Conservation (phyloP, 2,888 invertebrate species). For the Lingula anatina region DNA sequence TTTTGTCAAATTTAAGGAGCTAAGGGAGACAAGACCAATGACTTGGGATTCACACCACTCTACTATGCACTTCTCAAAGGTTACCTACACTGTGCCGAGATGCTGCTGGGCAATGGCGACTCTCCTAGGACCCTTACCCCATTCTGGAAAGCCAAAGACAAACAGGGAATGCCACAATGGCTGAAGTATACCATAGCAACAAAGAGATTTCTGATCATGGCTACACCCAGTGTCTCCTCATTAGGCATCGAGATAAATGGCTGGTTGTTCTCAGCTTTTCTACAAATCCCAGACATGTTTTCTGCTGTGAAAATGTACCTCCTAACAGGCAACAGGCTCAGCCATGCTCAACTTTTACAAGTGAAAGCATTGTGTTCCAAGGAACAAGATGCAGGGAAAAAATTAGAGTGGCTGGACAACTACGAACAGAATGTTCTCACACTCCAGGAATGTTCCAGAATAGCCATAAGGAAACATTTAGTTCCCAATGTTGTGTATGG, state of each 20-base stretch:
- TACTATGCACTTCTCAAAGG: constrained; percentile 11
- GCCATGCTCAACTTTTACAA: neutral
- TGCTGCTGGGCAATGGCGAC: constrained; percentile 11
- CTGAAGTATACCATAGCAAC: too few relatives aligned
- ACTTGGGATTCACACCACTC: constrained; percentile 16
- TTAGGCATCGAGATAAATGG: constrained; percentile 7
- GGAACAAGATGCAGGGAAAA: constrained; percentile 1
- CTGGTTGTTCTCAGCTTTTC: constrained; percentile 7
- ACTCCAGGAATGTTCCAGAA: constrained; percentile 13
- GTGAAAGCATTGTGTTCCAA: too few relatives aligned
- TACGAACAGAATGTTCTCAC: constrained; percentile 7
- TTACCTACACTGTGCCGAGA: constrained; percentile 10
- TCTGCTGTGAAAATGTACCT: constrained; percentile 3
- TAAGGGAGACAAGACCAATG: too few relatives aligned
- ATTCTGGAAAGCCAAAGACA: too few relatives aligned
- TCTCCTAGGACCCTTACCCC: too few relatives aligned
- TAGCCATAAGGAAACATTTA: constrained; percentile 13
- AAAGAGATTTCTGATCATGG: constrained; percentile 12
- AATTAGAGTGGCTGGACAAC: constrained; percentile 8
- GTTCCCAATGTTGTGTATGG: constrained; percentile 23
- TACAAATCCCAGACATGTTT: constrained; percentile 3
- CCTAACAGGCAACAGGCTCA: neutral
- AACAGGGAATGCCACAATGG: too few relatives aligned
- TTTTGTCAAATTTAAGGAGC: neutral
- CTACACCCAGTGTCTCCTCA: constrained; percentile 13